These are phyloP conservation scores for Menura novaehollandiae DNA, from an alignment of 2,113 vertebrate species.

Conservation along the genomic window DNA sequence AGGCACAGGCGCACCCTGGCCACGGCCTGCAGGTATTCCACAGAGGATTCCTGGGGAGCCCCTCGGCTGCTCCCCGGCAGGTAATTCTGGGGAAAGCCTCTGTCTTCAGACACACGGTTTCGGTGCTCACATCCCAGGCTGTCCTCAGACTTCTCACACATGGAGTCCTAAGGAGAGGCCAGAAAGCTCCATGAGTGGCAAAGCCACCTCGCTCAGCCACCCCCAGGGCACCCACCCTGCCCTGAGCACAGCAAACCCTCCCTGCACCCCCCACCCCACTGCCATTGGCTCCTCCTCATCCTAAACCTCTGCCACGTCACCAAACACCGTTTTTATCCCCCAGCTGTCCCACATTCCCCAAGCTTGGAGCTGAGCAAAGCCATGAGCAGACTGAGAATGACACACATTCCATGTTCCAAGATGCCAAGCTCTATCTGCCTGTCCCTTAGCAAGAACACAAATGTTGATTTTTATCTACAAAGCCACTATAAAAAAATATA, in stretches of 20 bases:
- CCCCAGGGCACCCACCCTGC: background rate
- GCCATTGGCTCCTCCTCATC: background rate
- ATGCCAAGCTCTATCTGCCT: background rate
- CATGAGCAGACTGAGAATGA: background rate
- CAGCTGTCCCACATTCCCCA: background rate
- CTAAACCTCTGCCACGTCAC: background rate
- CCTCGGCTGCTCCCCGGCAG: background rate
- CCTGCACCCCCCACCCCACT: background rate
- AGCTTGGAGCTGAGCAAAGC: background rate
- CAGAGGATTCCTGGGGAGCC: slow-evolving; percentile 7
- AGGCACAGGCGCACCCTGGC: slow-evolving; percentile 83
- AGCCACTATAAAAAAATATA: background rate
- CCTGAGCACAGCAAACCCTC: background rate
- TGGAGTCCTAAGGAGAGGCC: slow-evolving; percentile 78
- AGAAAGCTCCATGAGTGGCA: background rate
- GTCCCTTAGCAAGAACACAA: background rate
- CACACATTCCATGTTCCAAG: background rate
- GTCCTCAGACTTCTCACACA: slow-evolving; percentile 79
- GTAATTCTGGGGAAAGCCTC: slow-evolving; percentile 57
- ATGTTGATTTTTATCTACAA: background rate
- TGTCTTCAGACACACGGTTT: slow-evolving; percentile 45
- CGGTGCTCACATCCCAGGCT: slow-evolving; percentile 9
- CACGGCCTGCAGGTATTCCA: slow-evolving; percentile 82
- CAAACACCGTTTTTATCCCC: background rate
- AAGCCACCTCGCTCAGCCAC: background rate